phyloP scores from a whole-genome alignment of 2,113 vertebrate genomes.

The Rhagologus leucostigma region DNA sequence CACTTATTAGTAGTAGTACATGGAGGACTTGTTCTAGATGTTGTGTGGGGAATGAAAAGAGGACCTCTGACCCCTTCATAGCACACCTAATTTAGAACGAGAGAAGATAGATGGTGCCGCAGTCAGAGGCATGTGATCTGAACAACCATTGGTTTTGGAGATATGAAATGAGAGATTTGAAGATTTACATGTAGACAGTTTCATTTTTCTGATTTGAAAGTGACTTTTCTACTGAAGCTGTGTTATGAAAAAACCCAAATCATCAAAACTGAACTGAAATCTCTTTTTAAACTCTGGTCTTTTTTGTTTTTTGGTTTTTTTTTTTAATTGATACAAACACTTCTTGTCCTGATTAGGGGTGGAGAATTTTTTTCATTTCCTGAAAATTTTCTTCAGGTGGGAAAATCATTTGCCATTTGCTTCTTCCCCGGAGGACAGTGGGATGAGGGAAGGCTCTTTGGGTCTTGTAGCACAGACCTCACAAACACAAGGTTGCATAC shows the following conservation, averaged over 20 bases:
- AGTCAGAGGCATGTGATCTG: background rate
- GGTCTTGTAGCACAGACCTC: background rate
- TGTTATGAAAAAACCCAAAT: background rate
- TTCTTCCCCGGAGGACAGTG: background rate
- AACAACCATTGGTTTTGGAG: background rate
- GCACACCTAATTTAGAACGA: background rate
- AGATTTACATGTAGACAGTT: background rate
- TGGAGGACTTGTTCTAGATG: background rate
- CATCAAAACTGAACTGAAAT: background rate
- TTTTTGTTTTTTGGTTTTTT: background rate
- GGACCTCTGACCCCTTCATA: background rate
- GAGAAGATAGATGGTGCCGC: background rate
- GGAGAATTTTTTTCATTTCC: background rate
- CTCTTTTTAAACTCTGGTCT: background rate
- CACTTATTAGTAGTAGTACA: background rate
- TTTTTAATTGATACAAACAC: accelerated
- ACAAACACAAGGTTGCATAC: background rate
- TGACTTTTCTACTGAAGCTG: background rate
- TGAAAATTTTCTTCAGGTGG: background rate
- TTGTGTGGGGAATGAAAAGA: background rate
- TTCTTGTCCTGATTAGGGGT: background rate
- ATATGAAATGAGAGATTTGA: background rate
- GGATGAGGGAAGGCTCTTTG: background rate
- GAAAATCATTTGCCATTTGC: background rate
- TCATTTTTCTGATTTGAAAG: background rate